Evolutionary conservation across 1,140 invertebrate genomes (phyloP), one percentile per base, ranked within the genome.

Genomic region (Pseudoatta argentina): DNA sequence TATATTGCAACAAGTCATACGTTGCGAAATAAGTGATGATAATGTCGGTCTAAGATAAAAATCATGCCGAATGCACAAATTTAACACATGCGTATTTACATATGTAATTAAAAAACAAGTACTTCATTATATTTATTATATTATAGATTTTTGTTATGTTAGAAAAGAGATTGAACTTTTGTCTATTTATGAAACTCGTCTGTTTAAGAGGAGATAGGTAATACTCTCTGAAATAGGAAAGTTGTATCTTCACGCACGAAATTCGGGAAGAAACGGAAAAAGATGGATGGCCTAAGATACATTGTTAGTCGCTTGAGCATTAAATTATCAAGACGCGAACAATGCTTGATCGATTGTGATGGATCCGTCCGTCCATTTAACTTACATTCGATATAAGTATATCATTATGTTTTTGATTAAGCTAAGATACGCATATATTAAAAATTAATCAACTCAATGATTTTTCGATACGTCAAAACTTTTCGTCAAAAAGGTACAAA

Each of bases 261-360:
- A 75, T 71, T 83, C 24, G 55, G 69, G 18, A 48, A 27, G 24
- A 73, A 83, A 59, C 6, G 39, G 67, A n/a, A 44, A 86, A 86
- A 86, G 78, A 86, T 83, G 71, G 71, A 86, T 82, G 61, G 79
- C 67, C 69, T 44, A 30, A 66, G 67, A 73, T 86, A 86, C 67
- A 16, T 86, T 61, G 86, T 83, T 73, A 82, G 71, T 66, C 71
- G 86, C 44, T 55, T 59, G 78, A 86, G 53, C 63, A 73, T 86
- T 83, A 86, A 82, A 83, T 86, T 86, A 86, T 86, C 63, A 78
- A 64, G 69, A 82, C 57, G 51, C 48, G 59, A 83, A 34, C 48
- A 72, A 83, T 66, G 59, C 48, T 86, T 86, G 86, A 86, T 86
- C 86, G 86, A 86, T 63, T 86, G 76, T 86, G 86, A 86, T 86